Evolutionary conservation across 2,888 invertebrate genomes (phyloP), one percentile per base, ranked within the genome.

Genomic region (Amphipoea lucens): DNA sequence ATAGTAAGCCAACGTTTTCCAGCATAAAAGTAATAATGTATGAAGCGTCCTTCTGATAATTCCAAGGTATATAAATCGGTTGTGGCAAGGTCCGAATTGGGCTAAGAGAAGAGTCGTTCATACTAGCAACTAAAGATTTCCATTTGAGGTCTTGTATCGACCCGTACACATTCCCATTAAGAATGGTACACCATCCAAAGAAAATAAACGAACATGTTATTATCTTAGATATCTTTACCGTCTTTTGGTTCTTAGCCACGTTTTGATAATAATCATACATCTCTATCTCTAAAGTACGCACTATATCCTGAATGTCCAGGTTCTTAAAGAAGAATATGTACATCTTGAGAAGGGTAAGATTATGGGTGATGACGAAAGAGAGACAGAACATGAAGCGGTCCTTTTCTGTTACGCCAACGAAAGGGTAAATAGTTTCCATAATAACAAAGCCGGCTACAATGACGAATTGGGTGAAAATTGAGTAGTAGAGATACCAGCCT

Each of bases 371-470:
- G 69, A 96, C 96, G 78, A 97, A 96, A 4, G 96, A 94, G 57
- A 97, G 93, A 83, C 95, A 95, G 88, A 96, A 96, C 96, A 96
- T 96, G 84, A 96, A 96, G 62, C 95, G 90, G 65, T 96, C 96
- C 72, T 95, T 84, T 86, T 96, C 96, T 90, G 95, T 96, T 87
- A 95, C 92, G 1, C 96, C 96, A 29, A 96, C 91, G 73, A 97
- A 96, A 0, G 96, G 96, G 84, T 96, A 96, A 66, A 96, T 95
- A 2, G 96, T 95, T 90, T 96, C 96, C 20, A 96, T 91, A 20
- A 95, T 94, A 2, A 96, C 96, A 79, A 96, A 97, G 7, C 96
- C 94, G 1, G 91, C 94, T 1, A 96, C 96, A 94, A 95, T 96
- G 7, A 96, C 89, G 0, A 95, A 71, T 88, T 96, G 94, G 0